Evolutionary conservation across 2,888 invertebrate species (phyloP), one percentile per base, ranked within the genome.

Genomic region (Lepidocyrtinus sp.): DNA sequence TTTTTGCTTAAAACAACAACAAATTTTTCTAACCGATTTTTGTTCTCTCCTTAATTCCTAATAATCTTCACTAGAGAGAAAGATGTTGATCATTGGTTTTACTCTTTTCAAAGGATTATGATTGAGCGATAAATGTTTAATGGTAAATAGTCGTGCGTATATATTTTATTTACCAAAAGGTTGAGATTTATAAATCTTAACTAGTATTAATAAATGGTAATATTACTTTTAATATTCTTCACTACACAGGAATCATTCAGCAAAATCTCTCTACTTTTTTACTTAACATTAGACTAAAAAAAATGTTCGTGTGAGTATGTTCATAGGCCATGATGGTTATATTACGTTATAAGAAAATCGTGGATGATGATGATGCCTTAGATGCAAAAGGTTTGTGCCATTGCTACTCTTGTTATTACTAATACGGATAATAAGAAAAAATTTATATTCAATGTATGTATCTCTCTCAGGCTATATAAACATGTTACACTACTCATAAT

Each of bases 11-110:
- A 36, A 36, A 36, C 36, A 7, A n/a, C n/a, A n/a, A 12, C 36
- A 36, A 36, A 36, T 36, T 12, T 5, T 7, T 36, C n/a, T n/a
- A n/a, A 36, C 36, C 36, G 36, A 36, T 36, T 36, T 36, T 7
- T n/a, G 5, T 36, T 36, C 12, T 36, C 36, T 36, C n/a, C n/a
- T n/a, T n/a, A n/a, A n/a, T n/a, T n/a, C n/a, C n/a, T n/a, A n/a
- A n/a, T n/a, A 12, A 36, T 36, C 36, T 36, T 36, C 12, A 36
- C 5, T 36, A 5, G 36, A 36, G 36, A 36, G 12, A 36, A 36
- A 12, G 36, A 36, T 36, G 36, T 78, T 72, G 73, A 45, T 71
- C 67, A 45, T 75, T 67, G 71, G 75, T 69, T 65, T 63, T 69
- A 46, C 75, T 62, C 22, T 63, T 19, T 21, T 62, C 7, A 7